These are phyloP conservation scores for Phasia obesa DNA, from an alignment of 2,888 invertebrate genomes.

Conservation along the genomic window DNA sequence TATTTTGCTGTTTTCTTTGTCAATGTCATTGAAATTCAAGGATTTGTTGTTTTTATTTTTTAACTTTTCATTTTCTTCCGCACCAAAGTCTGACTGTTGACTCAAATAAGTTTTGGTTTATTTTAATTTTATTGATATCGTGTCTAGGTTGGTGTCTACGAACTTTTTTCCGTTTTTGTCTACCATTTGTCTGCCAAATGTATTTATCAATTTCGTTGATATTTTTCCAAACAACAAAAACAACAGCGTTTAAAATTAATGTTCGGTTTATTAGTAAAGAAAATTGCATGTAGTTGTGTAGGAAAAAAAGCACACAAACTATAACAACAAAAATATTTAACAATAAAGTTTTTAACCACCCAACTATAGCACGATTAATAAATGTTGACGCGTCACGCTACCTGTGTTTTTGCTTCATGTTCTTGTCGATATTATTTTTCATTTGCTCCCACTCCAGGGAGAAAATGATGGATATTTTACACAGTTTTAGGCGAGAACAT, in stretches of 20 bases:
- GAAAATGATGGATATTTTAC: background rate
- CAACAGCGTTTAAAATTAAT: constrained; percentile 14
- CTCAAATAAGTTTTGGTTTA: constrained; percentile 38
- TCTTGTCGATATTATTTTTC: background rate
- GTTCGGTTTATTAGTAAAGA: no score
- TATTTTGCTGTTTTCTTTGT: constrained; percentile 49
- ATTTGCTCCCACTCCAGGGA: background rate
- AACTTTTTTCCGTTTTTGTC: constrained; percentile 44
- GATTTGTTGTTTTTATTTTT: constrained; percentile 20
- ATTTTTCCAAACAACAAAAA: constrained; percentile 44
- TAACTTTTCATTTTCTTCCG: constrained; percentile 1
- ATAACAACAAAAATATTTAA: background rate
- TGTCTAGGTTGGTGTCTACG: constrained; percentile 60
- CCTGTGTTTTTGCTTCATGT: constrained; percentile 16
- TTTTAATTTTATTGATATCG: constrained; percentile 47
- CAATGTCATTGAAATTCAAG: constrained; percentile 54
- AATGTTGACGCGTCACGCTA: constrained; percentile 54
- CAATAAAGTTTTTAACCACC: constrained; percentile 7
- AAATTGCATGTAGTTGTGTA: background rate
- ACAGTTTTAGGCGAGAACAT: background rate
- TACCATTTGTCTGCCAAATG: constrained; percentile 68
- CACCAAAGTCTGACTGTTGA: constrained; percentile 53
- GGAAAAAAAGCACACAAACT: background rate
- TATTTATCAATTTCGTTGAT: constrained; percentile 57
- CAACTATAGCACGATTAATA: constrained; percentile 34